Evolutionary conservation across 2,113 vertebrate genomes (phyloP).

Genomic region (Pseudonaja textilis): DNA sequence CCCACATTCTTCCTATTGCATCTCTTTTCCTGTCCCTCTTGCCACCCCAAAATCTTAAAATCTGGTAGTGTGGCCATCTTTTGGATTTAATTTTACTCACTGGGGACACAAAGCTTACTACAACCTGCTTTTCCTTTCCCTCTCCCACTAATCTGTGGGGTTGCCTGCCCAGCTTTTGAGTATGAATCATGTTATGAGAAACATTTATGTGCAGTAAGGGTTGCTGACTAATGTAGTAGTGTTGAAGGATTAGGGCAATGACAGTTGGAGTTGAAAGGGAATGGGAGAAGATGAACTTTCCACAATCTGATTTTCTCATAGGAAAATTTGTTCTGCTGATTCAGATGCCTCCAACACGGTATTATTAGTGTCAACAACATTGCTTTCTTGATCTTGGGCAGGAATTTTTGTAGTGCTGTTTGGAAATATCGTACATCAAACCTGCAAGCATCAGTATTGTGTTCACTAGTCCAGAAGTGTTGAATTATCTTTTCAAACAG

Average conservation of each 20-base stretch:
- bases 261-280: not conserved
- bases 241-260: not conserved
- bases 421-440: not conserved
- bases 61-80: not conserved
- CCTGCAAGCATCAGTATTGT: not conserved
- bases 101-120: not conserved
- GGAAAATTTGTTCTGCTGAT: not conserved
- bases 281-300: not conserved
- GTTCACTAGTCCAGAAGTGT: not conserved
- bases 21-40: not conserved
- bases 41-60: not conserved
- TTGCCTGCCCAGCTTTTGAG: not conserved
- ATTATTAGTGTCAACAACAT: not conserved
- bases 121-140: not conserved
- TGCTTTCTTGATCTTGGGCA: not conserved
- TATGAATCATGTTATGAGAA: not conserved
- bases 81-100: not conserved
- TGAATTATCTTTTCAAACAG: not conserved
- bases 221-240: not conserved
- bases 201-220: not conserved
- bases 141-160: not conserved
- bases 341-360: not conserved
- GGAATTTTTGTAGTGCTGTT: not conserved
- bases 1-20: not conserved
- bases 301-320: not conserved